These are phyloP conservation scores for Girardinichthys multiradiatus DNA, from an alignment of 2,113 vertebrate species.

Conservation along the genomic window DNA sequence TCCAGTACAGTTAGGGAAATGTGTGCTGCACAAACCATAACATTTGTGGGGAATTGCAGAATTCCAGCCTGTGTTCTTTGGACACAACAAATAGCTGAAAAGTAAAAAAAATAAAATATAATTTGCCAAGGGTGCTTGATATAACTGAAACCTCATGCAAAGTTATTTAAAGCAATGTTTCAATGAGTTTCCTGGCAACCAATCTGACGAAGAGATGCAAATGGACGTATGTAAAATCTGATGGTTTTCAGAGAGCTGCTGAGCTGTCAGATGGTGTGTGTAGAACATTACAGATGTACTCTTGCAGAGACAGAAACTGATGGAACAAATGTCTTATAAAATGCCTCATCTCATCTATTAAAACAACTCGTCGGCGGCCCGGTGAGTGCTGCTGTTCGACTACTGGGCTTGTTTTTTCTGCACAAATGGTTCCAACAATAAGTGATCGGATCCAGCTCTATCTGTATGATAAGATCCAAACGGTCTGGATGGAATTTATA, in stretches of 20 bases:
- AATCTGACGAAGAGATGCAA: not conserved
- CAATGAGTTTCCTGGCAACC: not conserved
- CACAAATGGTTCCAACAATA: not conserved
- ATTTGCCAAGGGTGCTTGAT: not conserved
- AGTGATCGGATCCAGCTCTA: not conserved
- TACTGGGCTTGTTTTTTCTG: slow-evolving; percentile 18
- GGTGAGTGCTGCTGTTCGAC: slow-evolving; percentile 10
- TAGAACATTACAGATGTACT: slow-evolving; percentile 32
- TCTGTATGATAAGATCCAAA: not conserved
- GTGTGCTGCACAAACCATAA: slow-evolving; percentile 8
- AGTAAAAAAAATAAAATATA: not conserved
- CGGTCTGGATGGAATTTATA: not conserved
- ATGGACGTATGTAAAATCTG: slow-evolving; percentile 27
- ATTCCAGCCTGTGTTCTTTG: slow-evolving; percentile 7
- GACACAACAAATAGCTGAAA: not conserved
- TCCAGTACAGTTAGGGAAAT: slow-evolving; percentile 7
- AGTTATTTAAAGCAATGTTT: no score
- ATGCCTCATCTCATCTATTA: slow-evolving; percentile 30
- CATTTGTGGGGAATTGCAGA: not conserved
- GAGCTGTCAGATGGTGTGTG: slow-evolving; percentile 29
- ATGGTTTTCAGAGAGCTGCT: slow-evolving; percentile 36
- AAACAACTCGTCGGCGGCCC: slow-evolving; percentile 16
- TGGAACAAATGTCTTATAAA: slow-evolving; percentile 30
- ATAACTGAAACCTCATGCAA: no score
- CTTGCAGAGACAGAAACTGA: slow-evolving; percentile 32